Percentiles rank a stretch among this genome's conserved stretches.
These are phyloP conservation scores for Papilio gigon DNA, from an alignment of 2,888 invertebrate species.

Conservation along the genomic window DNA sequence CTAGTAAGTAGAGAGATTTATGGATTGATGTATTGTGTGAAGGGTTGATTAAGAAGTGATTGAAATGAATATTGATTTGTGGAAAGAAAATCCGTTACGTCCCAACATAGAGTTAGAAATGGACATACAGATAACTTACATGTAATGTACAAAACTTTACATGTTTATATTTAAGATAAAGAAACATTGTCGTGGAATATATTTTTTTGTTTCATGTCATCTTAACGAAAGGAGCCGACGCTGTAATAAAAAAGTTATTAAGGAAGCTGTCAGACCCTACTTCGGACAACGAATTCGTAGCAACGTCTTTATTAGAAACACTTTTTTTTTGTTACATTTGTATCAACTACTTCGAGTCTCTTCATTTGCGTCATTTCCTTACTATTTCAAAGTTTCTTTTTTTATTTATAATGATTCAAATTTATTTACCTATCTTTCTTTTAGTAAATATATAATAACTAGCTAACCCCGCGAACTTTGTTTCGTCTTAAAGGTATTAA, in stretches of 20 bases:
- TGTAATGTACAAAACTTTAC: neutral
- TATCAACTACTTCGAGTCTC: constrained; percentile 2
- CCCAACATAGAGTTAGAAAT: too few species aligned
- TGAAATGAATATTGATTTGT: too few species aligned
- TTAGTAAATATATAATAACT: too few species aligned
- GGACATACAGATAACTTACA: too few species aligned
- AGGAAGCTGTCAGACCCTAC: constrained; percentile 32
- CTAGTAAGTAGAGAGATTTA: too few species aligned
- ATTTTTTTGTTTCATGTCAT: constrained; percentile 18
- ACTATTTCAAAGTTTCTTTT: neutral
- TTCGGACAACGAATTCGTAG: constrained; percentile 23
- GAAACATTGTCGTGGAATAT: neutral
- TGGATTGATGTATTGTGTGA: too few species aligned
- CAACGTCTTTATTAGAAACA: constrained; percentile 24
- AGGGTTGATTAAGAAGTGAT: too few species aligned
- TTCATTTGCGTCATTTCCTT: constrained; percentile 10
- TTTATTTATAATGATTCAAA: neutral
- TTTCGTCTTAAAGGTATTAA: too few species aligned
- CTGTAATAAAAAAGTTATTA: constrained; percentile 32
- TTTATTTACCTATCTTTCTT: too few species aligned
- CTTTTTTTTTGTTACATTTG: constrained; percentile 23
- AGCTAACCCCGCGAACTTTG: too few species aligned
- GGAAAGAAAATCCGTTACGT: too few species aligned
- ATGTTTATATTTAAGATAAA: neutral
- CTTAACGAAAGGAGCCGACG: constrained; percentile 26